Conservation (phyloP, 2,797 vertebrate species). For the Periparus ater region DNA sequence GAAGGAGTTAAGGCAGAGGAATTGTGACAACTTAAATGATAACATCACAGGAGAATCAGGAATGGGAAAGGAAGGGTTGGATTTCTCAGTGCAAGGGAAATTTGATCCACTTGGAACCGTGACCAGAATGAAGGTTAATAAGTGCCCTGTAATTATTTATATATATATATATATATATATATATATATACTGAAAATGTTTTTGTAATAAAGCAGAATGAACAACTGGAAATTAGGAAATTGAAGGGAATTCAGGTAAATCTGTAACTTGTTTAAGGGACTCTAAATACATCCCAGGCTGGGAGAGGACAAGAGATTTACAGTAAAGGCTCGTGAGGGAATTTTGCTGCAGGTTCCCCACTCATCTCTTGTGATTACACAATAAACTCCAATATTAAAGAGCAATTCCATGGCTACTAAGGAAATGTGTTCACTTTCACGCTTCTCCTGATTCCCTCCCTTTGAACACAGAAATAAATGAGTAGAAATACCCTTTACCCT, state of each 20-base stretch:
- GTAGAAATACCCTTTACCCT: not conserved
- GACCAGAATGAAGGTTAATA: not conserved
- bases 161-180: not conserved
- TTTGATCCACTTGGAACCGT: not conserved
- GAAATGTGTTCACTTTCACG: not conserved
- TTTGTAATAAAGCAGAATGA: not conserved
- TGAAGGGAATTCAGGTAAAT: not conserved
- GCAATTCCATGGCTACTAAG: not conserved
- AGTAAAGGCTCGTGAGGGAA: not conserved
- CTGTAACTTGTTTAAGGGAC: not conserved
- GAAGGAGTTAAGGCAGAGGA: not conserved
- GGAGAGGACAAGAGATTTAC: not conserved
- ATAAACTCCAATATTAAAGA: not conserved
- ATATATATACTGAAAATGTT: not conserved
- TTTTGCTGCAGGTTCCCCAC: not conserved
- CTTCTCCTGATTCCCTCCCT: not conserved
- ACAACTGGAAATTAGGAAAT: not conserved
- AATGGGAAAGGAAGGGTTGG: not conserved
- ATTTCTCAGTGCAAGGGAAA: not conserved
- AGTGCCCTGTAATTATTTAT: not conserved
- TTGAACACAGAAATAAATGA: not conserved
- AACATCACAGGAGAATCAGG: not conserved
- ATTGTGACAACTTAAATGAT: rapidly evolving
- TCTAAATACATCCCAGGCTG: not conserved
- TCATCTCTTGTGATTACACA: not conserved